Conservation (phyloP, 2,113 vertebrate genomes). For the Lamprotornis superbus region DNA sequence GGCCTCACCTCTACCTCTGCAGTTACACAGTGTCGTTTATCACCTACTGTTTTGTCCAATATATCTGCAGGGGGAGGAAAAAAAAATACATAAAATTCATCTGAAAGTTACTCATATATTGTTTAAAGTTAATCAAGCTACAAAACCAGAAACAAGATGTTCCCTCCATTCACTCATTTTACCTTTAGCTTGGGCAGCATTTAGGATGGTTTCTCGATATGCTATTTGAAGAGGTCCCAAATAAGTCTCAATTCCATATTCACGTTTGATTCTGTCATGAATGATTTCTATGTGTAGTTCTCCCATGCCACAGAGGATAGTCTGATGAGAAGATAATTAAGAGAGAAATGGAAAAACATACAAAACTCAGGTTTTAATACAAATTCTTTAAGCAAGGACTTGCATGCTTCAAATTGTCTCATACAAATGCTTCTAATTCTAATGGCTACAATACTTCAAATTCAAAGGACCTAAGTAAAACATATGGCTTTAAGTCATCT, state of each 20-base stretch:
- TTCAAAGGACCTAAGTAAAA: neutral
- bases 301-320: conserved; percentile 96
- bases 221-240: conserved; percentile 93
- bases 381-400: neutral
- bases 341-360: neutral
- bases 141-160: neutral
- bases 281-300: conserved; percentile 97
- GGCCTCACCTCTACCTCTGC: conserved; percentile 78
- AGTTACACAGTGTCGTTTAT: conserved; percentile 82
- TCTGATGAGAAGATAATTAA: conserved; percentile 71
- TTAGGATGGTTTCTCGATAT: conserved; percentile 90
- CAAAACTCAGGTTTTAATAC: neutral
- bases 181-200: conserved; percentile 79
- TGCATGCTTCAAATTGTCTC: neutral
- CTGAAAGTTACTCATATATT: neutral
- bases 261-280: conserved; percentile 92
- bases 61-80: conserved; percentile 68
- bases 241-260: conserved; percentile 90
- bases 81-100: neutral
- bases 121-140: neutral
- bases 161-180: neutral
- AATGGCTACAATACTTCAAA: neutral
- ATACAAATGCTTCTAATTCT: neutral
- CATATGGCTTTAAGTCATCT: neutral
- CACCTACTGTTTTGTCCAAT: conserved; percentile 87